Evolutionary conservation across 1,140 invertebrate genomes (phyloP).

Genomic region (Pollicipes pollicipes): DNA sequence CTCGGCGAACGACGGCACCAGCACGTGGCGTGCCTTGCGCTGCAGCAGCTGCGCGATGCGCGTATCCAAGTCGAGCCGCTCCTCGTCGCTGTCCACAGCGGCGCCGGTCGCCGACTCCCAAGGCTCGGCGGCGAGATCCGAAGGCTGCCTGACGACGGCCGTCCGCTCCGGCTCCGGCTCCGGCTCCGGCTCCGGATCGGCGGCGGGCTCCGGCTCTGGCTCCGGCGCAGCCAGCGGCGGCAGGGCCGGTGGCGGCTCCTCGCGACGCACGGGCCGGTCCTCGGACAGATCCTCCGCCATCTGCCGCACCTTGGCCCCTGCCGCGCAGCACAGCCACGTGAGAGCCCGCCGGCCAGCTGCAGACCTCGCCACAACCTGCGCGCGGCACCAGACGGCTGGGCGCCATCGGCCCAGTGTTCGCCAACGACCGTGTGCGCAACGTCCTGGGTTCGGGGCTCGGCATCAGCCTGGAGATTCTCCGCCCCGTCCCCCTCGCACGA

Average conservation of each 20-base stretch:
- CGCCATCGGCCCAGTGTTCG: no score
- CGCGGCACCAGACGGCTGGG: no score
- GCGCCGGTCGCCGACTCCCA: neutral
- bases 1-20: conserved; percentile 57
- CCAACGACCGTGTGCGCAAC: no score
- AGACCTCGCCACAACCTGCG: no score
- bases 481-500: no score
- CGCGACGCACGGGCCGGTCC: neutral
- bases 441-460: no score
- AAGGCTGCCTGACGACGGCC: neutral
- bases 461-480: no score
- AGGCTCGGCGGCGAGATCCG: neutral
- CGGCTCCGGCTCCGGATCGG: no score
- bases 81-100: conserved; percentile 10
- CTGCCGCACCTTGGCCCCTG: neutral
- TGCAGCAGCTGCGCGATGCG: conserved; percentile 72
- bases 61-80: conserved; percentile 45
- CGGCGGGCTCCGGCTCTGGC: no score
- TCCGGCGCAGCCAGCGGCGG: neutral
- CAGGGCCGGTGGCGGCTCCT: neutral
- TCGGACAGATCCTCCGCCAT: neutral
- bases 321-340: neutral
- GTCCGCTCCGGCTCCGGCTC: neutral
- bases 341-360: no score
- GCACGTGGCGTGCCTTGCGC: conserved; percentile 50